Base-by-base conservation (phyloP, 2,797 vertebrate genomes). In the Gymnopithys bicolor region DNA sequence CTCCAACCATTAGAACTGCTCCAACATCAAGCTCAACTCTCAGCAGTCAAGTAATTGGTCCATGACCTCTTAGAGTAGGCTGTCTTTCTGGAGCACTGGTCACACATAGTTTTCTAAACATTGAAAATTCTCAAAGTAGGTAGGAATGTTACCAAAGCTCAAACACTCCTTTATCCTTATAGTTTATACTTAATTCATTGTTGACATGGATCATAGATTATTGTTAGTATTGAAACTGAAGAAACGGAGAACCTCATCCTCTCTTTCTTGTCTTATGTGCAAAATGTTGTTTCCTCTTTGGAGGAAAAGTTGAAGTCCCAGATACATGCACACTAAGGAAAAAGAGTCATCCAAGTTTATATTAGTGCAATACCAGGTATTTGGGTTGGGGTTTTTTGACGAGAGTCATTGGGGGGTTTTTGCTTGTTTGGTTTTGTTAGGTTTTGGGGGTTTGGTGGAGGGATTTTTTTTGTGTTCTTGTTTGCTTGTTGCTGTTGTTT, bases 41-140 rank as follows among this genome's bases (percentile, higher is more conserved):
- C 33, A 64, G 23, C 0, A 1, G 3, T 17, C 2, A 1, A 24
- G n/a, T 55, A 60, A 55, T 22, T 0, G 0, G 24, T 39, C 19
- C 13, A 30, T 22, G 10, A 13, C 4, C 30, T n/a, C 32, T 30
- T 23, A 46, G 23, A 1, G 0, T 27, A 18, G 0, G 1, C 28
- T 77, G 16, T 43, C 30, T 70, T 15, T 27, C 15, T 28, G 28
- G 43, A 13, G 3, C 30, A 39, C 12, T 35, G 24, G 24, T 39
- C 13, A 71, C 21, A 28, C 6, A 21, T 2, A 41, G 8, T 59
- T 86, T 76, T 73, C 67, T 51, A 22, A 78, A 23, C 10, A 23
- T 0, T 73, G 30, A 76, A 86, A 93, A 45, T 15, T 8, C 15
- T 73, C n/a, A 45, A 35, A 59, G 48, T 39, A 85, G 15, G 21